Conservation (phyloP, 2,797 vertebrate species). For the Propithecus deckenii region DNA sequence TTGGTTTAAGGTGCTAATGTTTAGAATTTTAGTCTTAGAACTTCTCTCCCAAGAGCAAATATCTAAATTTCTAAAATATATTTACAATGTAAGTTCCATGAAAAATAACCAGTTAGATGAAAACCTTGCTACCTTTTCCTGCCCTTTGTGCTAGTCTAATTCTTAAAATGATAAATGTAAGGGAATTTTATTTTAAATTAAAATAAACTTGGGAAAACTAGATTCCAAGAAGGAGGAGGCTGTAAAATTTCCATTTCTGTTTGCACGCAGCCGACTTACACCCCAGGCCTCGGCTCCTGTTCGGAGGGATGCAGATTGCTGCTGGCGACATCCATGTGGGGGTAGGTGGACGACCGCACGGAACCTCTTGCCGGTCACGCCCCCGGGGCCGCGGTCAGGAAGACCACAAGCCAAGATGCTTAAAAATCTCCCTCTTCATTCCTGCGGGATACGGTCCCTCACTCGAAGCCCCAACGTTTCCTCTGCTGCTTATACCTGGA, state of each 20-base stretch:
- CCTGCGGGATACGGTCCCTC: fast-evolving
- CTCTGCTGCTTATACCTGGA: not conserved
- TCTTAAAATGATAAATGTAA: not conserved
- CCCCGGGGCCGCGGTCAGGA: fast-evolving
- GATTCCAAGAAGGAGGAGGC: not conserved
- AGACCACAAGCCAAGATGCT: too few relatives aligned
- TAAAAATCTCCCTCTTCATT: not conserved
- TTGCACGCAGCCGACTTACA: fast-evolving
- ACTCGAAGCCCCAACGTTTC: fast-evolving
- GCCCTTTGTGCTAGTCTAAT: not conserved
- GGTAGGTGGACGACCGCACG: not conserved
- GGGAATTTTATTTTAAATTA: not conserved
- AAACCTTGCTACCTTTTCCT: not conserved
- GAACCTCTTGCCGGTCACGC: fast-evolving
- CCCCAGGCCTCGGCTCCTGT: not conserved
- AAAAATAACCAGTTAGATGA: not conserved
- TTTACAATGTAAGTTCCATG: not conserved
- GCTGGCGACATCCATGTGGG: too few relatives aligned
- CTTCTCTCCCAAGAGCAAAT: not conserved
- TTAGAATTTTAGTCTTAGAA: not conserved
- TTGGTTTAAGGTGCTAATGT: fast-evolving
- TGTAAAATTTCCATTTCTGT: fast-evolving
- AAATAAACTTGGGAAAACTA: not conserved
- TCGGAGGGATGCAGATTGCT: fast-evolving
- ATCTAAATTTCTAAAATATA: not conserved